A percentile compares a stretch with the other conserved stretches of the same genome.
Conservation (phyloP, 1,140 invertebrate species). For the Proctacanthus coquilletti region DNA sequence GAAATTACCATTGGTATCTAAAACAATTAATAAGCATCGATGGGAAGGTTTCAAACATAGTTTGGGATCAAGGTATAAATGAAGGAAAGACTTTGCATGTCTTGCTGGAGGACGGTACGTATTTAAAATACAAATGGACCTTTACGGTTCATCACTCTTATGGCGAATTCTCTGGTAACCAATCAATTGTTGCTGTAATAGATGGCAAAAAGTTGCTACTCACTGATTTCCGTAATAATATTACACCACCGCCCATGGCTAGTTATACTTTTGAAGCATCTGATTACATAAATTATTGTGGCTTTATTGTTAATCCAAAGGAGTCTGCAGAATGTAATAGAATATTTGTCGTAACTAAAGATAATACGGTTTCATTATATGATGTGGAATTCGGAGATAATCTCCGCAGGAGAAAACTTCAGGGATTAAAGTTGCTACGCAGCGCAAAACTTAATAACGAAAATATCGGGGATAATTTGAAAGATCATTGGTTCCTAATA, state of each 20-base stretch:
- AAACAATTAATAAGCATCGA: conserved; percentile 53
- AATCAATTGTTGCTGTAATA: conserved; percentile 54
- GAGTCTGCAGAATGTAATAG: no score
- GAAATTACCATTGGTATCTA: conserved; percentile 84
- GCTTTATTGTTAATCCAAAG: conserved; percentile 13
- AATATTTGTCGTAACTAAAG: no score
- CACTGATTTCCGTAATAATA: conserved; percentile 52
- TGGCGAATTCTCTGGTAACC: conserved; percentile 33
- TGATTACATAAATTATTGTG: conserved; percentile 36
- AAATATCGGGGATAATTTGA: no score
- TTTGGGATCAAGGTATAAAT: conserved; percentile 46
- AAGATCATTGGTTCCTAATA: no score
- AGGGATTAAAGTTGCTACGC: no score
- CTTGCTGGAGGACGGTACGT: conserved; percentile 35
- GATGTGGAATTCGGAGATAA: no score
- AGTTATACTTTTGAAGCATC: conserved; percentile 41
- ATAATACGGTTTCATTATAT: no score
- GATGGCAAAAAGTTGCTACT: conserved; percentile 58
- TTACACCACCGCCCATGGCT: conserved; percentile 74
- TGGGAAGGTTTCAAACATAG: conserved; percentile 31
- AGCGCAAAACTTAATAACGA: no score
- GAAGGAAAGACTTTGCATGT: conserved; percentile 44
- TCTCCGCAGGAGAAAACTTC: no score
- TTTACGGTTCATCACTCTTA: conserved; percentile 34
- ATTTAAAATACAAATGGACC: conserved; percentile 31